Evolutionary conservation across 2,113 vertebrate genomes (phyloP).

Genomic region (Spea multiplicata): DNA sequence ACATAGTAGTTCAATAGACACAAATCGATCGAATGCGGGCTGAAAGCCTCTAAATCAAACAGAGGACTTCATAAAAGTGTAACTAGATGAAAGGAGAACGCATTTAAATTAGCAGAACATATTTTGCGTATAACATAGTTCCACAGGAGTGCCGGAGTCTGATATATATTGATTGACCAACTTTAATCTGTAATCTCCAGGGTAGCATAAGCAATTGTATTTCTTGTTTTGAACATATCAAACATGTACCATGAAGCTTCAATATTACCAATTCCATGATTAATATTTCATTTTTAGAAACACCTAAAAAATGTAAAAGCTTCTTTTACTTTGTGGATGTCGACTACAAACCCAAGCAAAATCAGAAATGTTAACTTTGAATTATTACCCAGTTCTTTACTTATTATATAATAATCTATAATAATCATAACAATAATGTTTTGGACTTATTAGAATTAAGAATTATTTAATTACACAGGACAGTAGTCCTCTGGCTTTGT

Average conservation of each 20-base stretch:
- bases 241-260: not conserved
- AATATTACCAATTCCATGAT: not conserved
- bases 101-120: not conserved
- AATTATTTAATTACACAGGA: too few relatives aligned
- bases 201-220: not conserved
- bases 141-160: not conserved
- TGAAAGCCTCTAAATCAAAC: not conserved
- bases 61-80: not conserved
- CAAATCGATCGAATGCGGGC: not conserved
- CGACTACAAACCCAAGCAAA: too few relatives aligned
- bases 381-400: too few relatives aligned
- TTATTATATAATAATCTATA: too few relatives aligned
- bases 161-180: slow-evolving; percentile 3
- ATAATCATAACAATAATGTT: too few relatives aligned
- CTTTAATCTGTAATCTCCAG: not conserved
- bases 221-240: not conserved
- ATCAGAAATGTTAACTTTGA: too few relatives aligned
- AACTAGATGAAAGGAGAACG: not conserved
- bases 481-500: too few relatives aligned
- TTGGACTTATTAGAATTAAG: too few relatives aligned
- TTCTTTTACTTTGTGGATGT: too few relatives aligned
- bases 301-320: too few relatives aligned
- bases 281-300: too few relatives aligned
- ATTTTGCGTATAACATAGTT: not conserved
- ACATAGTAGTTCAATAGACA: not conserved